Conservation (phyloP, 1,140 invertebrate species). For the Stegodyphus dumicola region DNA sequence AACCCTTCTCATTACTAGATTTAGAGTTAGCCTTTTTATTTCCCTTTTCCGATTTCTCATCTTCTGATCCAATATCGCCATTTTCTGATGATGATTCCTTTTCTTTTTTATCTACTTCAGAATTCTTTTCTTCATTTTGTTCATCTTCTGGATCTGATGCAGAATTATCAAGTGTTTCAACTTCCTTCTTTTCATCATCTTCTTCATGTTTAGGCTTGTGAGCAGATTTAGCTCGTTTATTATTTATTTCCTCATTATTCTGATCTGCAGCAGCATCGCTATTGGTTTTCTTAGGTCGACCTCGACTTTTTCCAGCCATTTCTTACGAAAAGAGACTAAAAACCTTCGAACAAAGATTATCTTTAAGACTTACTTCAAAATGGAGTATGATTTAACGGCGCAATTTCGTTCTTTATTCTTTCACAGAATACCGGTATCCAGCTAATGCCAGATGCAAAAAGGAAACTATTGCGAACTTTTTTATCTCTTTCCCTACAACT, state of each 20-base stretch:
- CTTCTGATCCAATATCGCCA: too few relatives aligned
- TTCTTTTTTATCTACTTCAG: background rate
- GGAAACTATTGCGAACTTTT: too few relatives aligned
- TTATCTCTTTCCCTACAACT: too few relatives aligned
- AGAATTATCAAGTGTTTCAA: background rate
- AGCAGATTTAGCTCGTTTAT: background rate
- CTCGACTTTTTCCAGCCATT: background rate
- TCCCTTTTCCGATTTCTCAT: background rate
- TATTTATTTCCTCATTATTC: background rate
- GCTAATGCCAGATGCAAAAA: too few relatives aligned
- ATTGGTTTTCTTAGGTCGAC: background rate
- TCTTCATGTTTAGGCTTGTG: slow-evolving; percentile 2
- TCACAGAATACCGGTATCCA: too few relatives aligned
- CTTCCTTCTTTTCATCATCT: background rate
- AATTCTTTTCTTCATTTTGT: slow-evolving; percentile 1
- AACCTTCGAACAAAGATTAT: too few relatives aligned
- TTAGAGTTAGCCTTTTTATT: background rate
- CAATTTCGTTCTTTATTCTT: too few relatives aligned
- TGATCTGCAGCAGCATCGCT: background rate
- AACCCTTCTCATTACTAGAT: background rate
- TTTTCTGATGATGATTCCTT: background rate
- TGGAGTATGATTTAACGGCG: too few relatives aligned
- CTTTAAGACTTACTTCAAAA: too few relatives aligned
- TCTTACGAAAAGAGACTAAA: background rate
- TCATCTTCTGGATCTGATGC: background rate